These are phyloP conservation scores for Pogonomyrmex californicus DNA, from an alignment of 1,140 invertebrate genomes.

Conservation along the genomic window DNA sequence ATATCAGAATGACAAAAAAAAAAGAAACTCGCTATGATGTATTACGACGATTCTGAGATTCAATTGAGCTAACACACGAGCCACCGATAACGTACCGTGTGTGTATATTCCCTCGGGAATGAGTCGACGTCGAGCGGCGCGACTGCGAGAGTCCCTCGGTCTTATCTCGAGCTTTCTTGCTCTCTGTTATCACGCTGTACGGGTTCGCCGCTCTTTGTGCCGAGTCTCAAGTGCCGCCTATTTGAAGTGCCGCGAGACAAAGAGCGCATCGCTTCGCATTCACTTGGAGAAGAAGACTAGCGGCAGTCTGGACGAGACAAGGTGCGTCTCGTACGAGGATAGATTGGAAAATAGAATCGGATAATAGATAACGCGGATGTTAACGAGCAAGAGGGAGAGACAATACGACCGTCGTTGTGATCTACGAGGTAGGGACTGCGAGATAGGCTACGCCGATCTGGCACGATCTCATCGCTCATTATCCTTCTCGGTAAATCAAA, in stretches of 20 bases:
- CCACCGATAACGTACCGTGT: constrained; percentile 19
- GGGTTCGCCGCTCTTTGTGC: constrained; percentile 51
- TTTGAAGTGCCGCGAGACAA: constrained; percentile 53
- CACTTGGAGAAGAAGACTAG: constrained; percentile 57
- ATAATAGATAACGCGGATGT: constrained; percentile 54
- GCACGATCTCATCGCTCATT: background rate
- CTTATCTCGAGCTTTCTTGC: constrained; percentile 59
- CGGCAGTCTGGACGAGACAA: constrained; percentile 54
- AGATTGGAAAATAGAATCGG: constrained; percentile 71
- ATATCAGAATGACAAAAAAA: background rate
- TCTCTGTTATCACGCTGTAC: constrained; percentile 41
- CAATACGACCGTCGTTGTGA: constrained; percentile 5
- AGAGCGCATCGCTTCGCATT: constrained; percentile 56
- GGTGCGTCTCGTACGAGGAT: constrained; percentile 65
- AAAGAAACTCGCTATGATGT: background rate
- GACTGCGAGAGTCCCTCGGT: constrained; percentile 14
- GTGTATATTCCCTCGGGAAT: constrained; percentile 12
- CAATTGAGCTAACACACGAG: constrained; percentile 3
- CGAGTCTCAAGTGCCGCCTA: constrained; percentile 50
- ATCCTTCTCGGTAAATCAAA: constrained; percentile 1
- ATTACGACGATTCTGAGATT: background rate
- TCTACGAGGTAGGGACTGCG: constrained; percentile 36
- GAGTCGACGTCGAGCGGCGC: constrained; percentile 23
- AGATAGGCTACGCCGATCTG: background rate
- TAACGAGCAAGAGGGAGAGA: constrained; percentile 55